Base-by-base conservation (phyloP, 1,140 invertebrate species). In the Steinernema feltiae region DNA sequence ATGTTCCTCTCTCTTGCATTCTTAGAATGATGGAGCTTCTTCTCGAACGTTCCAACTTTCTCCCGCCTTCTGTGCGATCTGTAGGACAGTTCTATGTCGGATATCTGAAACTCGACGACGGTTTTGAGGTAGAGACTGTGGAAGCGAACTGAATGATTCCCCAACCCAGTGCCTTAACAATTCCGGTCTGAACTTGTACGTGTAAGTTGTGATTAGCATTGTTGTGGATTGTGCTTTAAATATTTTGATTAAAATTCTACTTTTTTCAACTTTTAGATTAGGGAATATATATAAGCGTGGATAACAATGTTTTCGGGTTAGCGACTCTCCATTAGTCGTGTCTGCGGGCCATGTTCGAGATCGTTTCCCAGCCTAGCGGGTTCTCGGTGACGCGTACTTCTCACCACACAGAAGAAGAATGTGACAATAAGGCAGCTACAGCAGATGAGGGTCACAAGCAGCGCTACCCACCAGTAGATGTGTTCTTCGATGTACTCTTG, bases 51-150 rank as follows among this genome's bases (percentile, higher is more conserved):
- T 83, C 82, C 0, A 69, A 74, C 17, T 18, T 75, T 12, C 69
- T 84, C n/a, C 82, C 82, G 24, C 72, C 76, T 17, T 31, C 82
- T 1, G 70, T 77, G 31, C 78, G 82, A 21, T 80, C 82, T 18
- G 75, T 83, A 18, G 82, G 82, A 15, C 82, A 83, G 71, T 83
- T 83, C 72, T 83, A 80, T 30, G 78, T 79, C 29, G 78, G 78
- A 29, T 79, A 76, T 35, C 41, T 79, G 21, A 41, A 75, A n/a
- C 48, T 79, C 2, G 73, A 76, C 1, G 78, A 79, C 32, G 29
- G 71, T 1, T 30, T 78, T 17, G 77, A 78, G 3, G 15, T n/a
- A n/a, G n/a, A n/a, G n/a, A n/a, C 53, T 63, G 53, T 27, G 24
- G 53, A 7, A 7, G 7, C 7, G 35, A 41, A 63, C 24, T 15